These are phyloP conservation scores for Andricus grossulariae DNA, from an alignment of 1,140 invertebrate genomes.

Conservation along the genomic window DNA sequence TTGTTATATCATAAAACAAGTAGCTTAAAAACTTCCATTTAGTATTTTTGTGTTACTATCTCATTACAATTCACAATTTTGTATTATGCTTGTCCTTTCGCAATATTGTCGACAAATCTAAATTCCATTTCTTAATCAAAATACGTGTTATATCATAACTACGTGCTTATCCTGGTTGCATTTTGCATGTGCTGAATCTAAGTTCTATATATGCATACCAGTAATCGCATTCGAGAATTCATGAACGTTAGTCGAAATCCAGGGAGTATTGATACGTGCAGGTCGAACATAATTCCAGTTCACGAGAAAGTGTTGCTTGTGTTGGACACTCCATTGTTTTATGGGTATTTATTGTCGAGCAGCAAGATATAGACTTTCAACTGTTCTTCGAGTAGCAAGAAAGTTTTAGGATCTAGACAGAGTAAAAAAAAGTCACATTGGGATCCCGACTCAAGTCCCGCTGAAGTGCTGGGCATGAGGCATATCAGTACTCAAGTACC, in stretches of 20 bases:
- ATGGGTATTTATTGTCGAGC: conserved; percentile 3
- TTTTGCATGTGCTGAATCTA: conserved; percentile 13
- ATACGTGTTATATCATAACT: not conserved
- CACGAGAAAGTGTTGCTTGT: conserved; percentile 1
- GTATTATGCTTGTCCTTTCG: not conserved
- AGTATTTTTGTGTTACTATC: not conserved
- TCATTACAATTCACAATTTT: not conserved
- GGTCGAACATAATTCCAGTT: conserved; percentile 2
- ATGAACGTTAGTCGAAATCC: conserved; percentile 1
- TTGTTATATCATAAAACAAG: too few relatives aligned
- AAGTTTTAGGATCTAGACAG: not conserved
- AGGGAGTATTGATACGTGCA: conserved; percentile 12
- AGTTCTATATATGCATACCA: not conserved
- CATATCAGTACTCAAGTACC: too few relatives aligned
- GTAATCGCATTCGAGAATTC: conserved; percentile 7
- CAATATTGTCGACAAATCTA: not conserved
- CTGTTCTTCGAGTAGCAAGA: not conserved
- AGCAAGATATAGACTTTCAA: not conserved
- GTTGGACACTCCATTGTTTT: not conserved
- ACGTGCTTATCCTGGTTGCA: not conserved
- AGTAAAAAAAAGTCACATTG: too few relatives aligned
- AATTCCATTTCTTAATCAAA: not conserved
- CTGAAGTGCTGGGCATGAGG: too few relatives aligned
- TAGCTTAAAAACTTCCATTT: not conserved
- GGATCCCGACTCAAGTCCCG: too few relatives aligned